Evolutionary conservation across 2,888 invertebrate genomes (phyloP).

Genomic region (Ommatoiulus sabulosus): DNA sequence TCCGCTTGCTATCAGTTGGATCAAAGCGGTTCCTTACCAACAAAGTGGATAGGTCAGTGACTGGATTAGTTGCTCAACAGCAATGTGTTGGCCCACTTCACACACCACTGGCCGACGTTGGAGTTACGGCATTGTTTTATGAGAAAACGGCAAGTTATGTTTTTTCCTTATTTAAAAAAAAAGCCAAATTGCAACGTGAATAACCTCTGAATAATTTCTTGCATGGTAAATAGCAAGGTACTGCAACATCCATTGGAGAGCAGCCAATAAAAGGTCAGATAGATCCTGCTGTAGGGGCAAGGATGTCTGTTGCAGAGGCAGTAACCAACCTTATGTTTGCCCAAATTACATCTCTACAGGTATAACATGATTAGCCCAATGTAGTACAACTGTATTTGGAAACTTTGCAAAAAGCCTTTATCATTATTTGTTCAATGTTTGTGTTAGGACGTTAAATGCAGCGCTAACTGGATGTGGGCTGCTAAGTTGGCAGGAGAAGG

Average conservation of each 20-base stretch:
- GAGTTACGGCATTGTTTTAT: conserved; percentile 86
- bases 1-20: conserved; percentile 84
- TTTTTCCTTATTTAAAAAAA: not conserved
- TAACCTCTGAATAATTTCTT: not conserved
- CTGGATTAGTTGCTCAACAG: conserved; percentile 95
- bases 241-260: conserved; percentile 96
- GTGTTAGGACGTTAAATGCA: conserved; percentile 90
- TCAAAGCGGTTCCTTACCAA: conserved; percentile 96
- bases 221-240: conserved; percentile 74
- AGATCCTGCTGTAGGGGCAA: conserved; percentile 85
- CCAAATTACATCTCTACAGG: conserved; percentile 72
- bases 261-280: conserved; percentile 95
- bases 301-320: conserved; percentile 95
- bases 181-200: not conserved
- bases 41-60: conserved; percentile 95
- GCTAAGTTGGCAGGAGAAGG: conserved; percentile 96
- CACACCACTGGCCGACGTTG: conserved; percentile 95
- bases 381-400: no score
- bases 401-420: not conserved
- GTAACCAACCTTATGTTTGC: conserved; percentile 89
- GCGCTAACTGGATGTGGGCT: conserved; percentile 99
- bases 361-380: conserved; percentile 63
- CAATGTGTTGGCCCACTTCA: conserved; percentile 98
- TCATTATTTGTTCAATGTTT: not conserved
- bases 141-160: conserved; percentile 75